Base-by-base conservation (phyloP, 2,797 vertebrate genomes). In the Florisuga fusca region DNA sequence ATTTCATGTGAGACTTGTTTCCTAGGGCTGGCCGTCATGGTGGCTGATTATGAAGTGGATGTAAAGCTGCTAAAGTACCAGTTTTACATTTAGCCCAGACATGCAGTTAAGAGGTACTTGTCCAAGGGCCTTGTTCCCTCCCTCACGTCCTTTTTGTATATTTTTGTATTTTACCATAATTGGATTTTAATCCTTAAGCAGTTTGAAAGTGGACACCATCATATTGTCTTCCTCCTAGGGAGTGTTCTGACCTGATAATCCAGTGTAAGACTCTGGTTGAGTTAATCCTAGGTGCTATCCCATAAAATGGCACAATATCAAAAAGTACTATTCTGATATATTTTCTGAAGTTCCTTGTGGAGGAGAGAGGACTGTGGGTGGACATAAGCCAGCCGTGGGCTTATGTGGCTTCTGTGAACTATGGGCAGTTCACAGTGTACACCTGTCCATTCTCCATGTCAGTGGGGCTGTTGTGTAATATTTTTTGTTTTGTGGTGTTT, bases 21-120 rank as follows among this genome's bases (percentile, higher is more conserved):
- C 59, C 34, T 84, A 33, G 63, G 53, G 55, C 25, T 81, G 31
- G 6, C 31, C 0, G 15, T 71, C 75, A 51, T 0, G 0, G 53
- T 80, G 57, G 68, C 51, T 90, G 74, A 36, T n/a, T 51, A 18
- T 77, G 64, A 87, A 90, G 50, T 69, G 75, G 33, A 34, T 67
- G 41, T 27, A 50, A 50, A 87, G 33, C 77, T 69, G 23, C 67
- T 12, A 13, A 48, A 31, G 19, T 81, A 57, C 41, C 45, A 38
- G n/a, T n/a, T 88, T 66, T 86, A 59, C 62, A n/a, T 73, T 75
- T 57, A 74, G 48, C 10, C 21, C 33, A 76, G 90, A 81, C 41
- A 6, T 2, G 2, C 22, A 63, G 29, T 29, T 54, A 86, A 61
- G 43, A 55, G 46, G 7, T 50, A 29, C 53, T 64, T 74, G 38